phyloP scores from a whole-genome alignment of 1,140 invertebrate genomes.

The Conus ventricosus region DNA sequence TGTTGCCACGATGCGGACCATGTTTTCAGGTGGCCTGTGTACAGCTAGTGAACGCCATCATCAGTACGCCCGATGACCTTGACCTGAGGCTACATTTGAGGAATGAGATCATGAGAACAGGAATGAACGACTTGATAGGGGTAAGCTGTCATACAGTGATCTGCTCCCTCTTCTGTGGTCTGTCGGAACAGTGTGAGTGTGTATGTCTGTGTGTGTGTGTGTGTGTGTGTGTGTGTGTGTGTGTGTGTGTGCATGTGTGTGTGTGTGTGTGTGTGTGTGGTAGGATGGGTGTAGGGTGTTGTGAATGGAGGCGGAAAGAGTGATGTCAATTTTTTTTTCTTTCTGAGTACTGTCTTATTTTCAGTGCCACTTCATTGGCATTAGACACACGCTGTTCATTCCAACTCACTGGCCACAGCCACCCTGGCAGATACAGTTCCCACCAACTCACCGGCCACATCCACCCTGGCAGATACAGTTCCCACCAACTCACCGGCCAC shows the following conservation, averaged over 20 bases:
- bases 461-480: no score
- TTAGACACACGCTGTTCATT: no score
- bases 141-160: constrained; percentile 63
- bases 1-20: no score
- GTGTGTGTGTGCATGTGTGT: not conserved
- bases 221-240: not conserved
- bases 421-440: no score
- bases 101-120: constrained; percentile 96
- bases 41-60: constrained; percentile 94
- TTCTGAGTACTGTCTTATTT: no score
- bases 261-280: not conserved
- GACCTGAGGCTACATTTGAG: constrained; percentile 95
- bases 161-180: not conserved
- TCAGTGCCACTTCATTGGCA: no score
- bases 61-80: constrained; percentile 91
- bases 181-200: not conserved
- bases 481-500: no score
- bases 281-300: no score
- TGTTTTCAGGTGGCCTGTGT: constrained; percentile 84
- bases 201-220: not conserved
- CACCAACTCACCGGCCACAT: no score
- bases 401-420: no score
- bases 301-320: no score
- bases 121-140: constrained; percentile 88
- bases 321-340: no score